These are phyloP conservation scores for Phalangium opilio DNA, from an alignment of 2,888 invertebrate genomes.

Conservation along the genomic window DNA sequence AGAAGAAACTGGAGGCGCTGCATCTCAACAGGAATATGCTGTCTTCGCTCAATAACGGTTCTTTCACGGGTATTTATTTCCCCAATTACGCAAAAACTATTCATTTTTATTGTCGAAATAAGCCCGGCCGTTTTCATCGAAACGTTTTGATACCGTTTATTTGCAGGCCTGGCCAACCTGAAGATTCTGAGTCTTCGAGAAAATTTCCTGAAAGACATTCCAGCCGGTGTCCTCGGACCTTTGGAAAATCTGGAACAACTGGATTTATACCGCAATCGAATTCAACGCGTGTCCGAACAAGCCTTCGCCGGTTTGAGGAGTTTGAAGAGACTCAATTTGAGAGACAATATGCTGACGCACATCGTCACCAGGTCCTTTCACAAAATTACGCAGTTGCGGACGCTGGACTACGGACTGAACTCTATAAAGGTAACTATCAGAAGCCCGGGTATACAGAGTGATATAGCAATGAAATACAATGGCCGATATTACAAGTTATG, in stretches of 20 bases:
- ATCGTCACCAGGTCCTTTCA: slow-evolving; percentile 60
- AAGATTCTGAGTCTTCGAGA: slow-evolving; percentile 59
- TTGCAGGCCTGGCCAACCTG: slow-evolving; percentile 55
- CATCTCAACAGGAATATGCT: no score
- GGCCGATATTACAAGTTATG: no score
- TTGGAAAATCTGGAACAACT: slow-evolving; percentile 57
- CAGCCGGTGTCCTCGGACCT: slow-evolving; percentile 57
- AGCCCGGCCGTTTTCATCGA: no score
- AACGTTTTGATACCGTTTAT: no score
- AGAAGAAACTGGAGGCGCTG: no score
- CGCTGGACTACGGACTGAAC: slow-evolving; percentile 61
- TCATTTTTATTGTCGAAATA: no score
- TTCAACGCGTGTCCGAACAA: slow-evolving; percentile 40
- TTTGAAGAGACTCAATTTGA: slow-evolving; percentile 55
- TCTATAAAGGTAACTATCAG: slow-evolving; percentile 31
- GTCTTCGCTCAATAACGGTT: no score
- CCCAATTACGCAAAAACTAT: no score
- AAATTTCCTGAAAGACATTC: slow-evolving; percentile 63
- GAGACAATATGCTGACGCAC: slow-evolving; percentile 63
- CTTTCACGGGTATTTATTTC: no score
- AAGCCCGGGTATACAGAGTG: no score
- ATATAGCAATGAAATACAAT: no score
- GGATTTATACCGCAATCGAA: slow-evolving; percentile 61
- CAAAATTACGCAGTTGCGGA: slow-evolving; percentile 56
- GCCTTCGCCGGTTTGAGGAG: slow-evolving; percentile 36